Evolutionary conservation across 1,140 invertebrate species (phyloP).

Genomic region (Plectrocnemia conspersa): DNA sequence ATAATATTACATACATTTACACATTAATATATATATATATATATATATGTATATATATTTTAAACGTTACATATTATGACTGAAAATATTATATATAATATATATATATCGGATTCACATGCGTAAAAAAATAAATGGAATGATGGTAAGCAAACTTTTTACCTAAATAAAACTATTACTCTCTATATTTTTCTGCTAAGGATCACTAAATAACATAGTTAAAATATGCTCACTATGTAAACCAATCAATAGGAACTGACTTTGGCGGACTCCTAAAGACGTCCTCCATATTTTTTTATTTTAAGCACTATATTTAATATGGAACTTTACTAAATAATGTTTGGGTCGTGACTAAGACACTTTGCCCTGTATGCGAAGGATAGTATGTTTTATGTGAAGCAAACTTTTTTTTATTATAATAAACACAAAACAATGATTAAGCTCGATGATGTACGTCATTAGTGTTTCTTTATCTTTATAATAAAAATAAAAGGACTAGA

Average conservation of each 20-base stretch:
- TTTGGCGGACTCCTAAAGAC: not conserved
- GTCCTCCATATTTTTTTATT: slow-evolving; percentile 5
- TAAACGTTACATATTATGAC: too few relatives aligned
- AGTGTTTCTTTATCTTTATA: too few relatives aligned
- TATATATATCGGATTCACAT: too few relatives aligned
- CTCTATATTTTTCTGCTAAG: slow-evolving; percentile 16
- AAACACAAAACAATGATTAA: slow-evolving; percentile 14
- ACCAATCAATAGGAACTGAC: slow-evolving; percentile 20
- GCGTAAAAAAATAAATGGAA: too few relatives aligned
- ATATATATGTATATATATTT: too few relatives aligned
- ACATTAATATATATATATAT: too few relatives aligned
- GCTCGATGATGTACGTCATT: slow-evolving; percentile 32
- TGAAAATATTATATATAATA: too few relatives aligned
- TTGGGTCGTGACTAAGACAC: slow-evolving; percentile 21
- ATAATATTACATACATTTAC: too few relatives aligned
- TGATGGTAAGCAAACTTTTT: too few relatives aligned
- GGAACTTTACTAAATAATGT: slow-evolving; percentile 14
- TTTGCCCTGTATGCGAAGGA: slow-evolving; percentile 20
- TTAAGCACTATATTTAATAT: slow-evolving; percentile 9
- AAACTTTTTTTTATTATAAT: too few relatives aligned
- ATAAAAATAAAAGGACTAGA: slow-evolving; percentile 21
- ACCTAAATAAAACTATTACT: too few relatives aligned
- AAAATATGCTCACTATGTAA: slow-evolving; percentile 25
- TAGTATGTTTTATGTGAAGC: not conserved
- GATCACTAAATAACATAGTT: slow-evolving; percentile 23